Base-by-base conservation (phyloP, 2,797 vertebrate species). In the Chelidonichthys spinosus region DNA sequence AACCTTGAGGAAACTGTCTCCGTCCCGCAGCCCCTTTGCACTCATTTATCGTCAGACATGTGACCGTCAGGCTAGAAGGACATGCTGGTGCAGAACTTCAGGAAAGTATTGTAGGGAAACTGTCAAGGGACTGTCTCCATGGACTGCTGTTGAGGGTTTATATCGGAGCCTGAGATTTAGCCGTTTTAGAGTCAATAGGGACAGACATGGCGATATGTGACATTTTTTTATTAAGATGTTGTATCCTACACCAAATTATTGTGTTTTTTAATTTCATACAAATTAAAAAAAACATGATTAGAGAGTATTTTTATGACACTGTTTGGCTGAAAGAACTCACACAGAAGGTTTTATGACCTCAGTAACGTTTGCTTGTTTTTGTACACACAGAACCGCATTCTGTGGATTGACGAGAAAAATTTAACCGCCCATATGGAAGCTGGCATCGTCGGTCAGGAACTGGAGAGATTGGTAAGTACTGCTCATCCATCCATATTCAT, bases 381-480 rank as follows among this genome's bases (percentile, higher is more conserved):
- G 6, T 17, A 65, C 65, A 79, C 59, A 37, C 91, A 99, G 98
- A 99, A 97, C 90, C 96, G 95, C 78, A 98, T 99, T 89, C 93
- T 99, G 59, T 99, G 98, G 98, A 95, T 99, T 76, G 98, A 99
- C 85, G 98, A 99, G 93, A 98, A 97, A 85, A 99, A 99, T 88
- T 91, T 99, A 90, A 99, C 97, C 6, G 97, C 96, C 80, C 97
- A 96, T 65, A 91, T 97, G 70, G 97, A 99, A 89, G 96, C 98
- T 80, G 98, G 98, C 81, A 98, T 99, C 87, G 94, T 97, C 60
- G 98, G 98, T 65, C 97, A 99, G 92, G 97, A 99, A 72, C 93
- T 99, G 92, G 98, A 99, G 94, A 96, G 96, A 92, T 92, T 96
- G 96, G 98, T 99, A 95, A 93, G 92, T 83, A 42, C 59, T 18